A percentile compares a stretch with the other conserved stretches of the same genome.
These are phyloP conservation scores for Leptothorax acervorum DNA, from an alignment of 2,888 invertebrate genomes.

Conservation along the genomic window DNA sequence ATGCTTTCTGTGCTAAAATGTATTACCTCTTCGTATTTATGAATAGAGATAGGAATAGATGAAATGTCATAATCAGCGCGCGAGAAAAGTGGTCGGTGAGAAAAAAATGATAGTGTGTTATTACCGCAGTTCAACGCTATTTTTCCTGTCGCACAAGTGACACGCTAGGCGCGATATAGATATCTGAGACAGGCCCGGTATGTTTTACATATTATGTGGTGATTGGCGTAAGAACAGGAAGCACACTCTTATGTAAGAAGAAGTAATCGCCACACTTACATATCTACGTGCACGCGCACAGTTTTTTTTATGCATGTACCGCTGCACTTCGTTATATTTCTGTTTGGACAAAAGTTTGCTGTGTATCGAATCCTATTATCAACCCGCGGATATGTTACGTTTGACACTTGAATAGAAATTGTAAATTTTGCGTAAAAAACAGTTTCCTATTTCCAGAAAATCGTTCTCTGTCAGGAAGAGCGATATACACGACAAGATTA, in stretches of 20 bases:
- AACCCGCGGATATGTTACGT: neutral
- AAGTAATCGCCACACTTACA: constrained; percentile 60
- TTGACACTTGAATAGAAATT: constrained; percentile 11
- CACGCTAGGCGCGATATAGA: constrained; percentile 15
- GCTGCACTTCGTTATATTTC: neutral
- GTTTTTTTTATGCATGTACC: neutral
- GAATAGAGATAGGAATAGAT: neutral
- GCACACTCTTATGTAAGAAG: constrained; percentile 67
- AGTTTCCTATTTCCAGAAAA: neutral
- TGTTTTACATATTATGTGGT: constrained; percentile 48
- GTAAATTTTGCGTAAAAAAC: neutral
- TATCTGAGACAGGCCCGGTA: constrained; percentile 22
- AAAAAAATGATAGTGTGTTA: neutral
- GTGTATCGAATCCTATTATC: neutral
- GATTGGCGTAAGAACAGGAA: constrained; percentile 71
- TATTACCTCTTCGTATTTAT: neutral
- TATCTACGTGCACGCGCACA: neutral
- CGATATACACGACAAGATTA: neutral
- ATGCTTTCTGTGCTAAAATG: neutral
- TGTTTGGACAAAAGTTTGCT: constrained; percentile 11
- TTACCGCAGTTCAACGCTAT: neutral
- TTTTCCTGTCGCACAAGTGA: constrained; percentile 21
- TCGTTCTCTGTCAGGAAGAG: neutral
- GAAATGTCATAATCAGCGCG: neutral
- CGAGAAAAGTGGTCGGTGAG: neutral